A percentile compares a stretch with the other conserved stretches of the same genome.
phyloP scores from a whole-genome alignment of 2,113 vertebrate genomes.

The Halcyon malimbica region DNA sequence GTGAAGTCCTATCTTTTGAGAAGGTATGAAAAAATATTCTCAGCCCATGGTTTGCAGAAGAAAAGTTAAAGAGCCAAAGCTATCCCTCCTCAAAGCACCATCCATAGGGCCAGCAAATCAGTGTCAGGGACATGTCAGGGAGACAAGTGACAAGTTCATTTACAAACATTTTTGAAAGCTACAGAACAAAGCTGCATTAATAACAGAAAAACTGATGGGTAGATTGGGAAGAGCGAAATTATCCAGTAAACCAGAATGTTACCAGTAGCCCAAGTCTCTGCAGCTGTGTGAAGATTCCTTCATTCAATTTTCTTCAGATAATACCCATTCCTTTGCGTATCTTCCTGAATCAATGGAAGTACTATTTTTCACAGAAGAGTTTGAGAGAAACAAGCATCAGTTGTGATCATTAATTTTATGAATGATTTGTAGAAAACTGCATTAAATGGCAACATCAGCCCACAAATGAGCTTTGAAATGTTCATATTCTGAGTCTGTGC shows the following conservation, averaged over 20 bases:
- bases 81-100: neutral
- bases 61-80: neutral
- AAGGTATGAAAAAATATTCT: neutral
- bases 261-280: neutral
- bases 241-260: neutral
- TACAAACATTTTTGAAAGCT: neutral
- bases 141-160: neutral
- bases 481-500: neutral
- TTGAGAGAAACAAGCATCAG: slow-evolving; percentile 3
- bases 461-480: slow-evolving; percentile 46
- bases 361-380: neutral
- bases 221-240: neutral
- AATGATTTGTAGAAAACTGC: slow-evolving; percentile 47
- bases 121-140: neutral
- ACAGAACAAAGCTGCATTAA: neutral
- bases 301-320: neutral
- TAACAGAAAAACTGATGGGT: neutral
- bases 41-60: neutral
- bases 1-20: neutral
- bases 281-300: neutral
- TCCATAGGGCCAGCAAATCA: neutral
- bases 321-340: neutral
- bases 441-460: slow-evolving; percentile 34
- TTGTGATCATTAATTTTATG: slow-evolving; percentile 38
- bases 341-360: neutral